These are phyloP conservation scores for Bombus soroeensis DNA, from an alignment of 1,140 invertebrate genomes.

Conservation along the genomic window DNA sequence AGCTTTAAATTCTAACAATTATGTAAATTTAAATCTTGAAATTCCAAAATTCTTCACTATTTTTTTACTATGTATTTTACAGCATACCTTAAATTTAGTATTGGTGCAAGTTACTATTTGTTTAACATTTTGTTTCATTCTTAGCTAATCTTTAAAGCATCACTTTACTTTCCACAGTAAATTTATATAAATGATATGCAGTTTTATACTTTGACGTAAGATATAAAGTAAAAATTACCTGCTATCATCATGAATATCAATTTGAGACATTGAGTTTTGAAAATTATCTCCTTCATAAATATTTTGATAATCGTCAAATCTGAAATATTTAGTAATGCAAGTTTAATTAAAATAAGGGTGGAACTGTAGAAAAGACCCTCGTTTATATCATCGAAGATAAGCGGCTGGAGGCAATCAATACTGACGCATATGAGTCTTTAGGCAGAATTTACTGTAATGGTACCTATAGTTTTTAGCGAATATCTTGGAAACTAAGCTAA, in stretches of 20 bases:
- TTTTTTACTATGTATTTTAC: background rate
- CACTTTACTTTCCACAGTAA: background rate
- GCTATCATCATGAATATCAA: conserved; percentile 71
- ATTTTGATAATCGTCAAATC: conserved; percentile 57
- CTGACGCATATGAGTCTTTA: too few relatives aligned
- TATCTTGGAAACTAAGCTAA: too few relatives aligned
- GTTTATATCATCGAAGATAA: too few relatives aligned
- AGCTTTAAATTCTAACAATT: too few relatives aligned
- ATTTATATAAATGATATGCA: conserved; percentile 10
- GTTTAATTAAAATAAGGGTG: background rate
- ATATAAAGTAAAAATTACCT: conserved; percentile 58
- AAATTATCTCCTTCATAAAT: conserved; percentile 60
- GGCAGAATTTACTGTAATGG: too few relatives aligned
- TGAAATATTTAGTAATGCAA: conserved; percentile 42
- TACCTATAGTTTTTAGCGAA: too few relatives aligned
- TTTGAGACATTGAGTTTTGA: conserved; percentile 77
- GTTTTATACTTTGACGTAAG: background rate
- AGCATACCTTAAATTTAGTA: background rate
- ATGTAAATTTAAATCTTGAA: background rate
- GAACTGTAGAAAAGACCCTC: too few relatives aligned
- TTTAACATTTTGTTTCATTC: background rate
- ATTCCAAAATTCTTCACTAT: background rate
- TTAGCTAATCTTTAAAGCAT: background rate
- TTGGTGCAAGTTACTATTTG: background rate
- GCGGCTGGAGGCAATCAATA: too few relatives aligned